Base-by-base conservation (phyloP, 2,797 vertebrate genomes). In the Pyrocephalus nanus region DNA sequence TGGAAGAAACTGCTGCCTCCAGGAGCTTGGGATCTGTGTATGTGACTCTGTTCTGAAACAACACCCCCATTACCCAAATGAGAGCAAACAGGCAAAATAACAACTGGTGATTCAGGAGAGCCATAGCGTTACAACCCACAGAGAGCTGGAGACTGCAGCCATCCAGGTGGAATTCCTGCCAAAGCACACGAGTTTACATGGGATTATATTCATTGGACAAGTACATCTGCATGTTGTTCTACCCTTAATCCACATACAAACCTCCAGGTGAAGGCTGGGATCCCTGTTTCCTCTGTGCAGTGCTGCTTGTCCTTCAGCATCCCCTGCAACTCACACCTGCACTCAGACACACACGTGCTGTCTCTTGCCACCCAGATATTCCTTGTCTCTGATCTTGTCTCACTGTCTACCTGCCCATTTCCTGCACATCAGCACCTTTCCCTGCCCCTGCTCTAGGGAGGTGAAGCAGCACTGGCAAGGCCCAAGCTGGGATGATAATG, bases 1-100 rank as follows among this genome's bases (percentile, higher is more conserved):
- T 91, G 84, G 72, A 93, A 86, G 94, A 93, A 91, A 78, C 6
- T 18, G 14, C 72, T 88, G 85, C 79, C 66, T 74, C 47, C 73
- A 83, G 84, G 81, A 96, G 61, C 62, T 11, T 25, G 66, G 57
- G 51, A 81, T 71, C 76, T 90, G 86, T 36, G 25, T 11, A 3
- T 61, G 42, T 65, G 88, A 77, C 69, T 73, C 55, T 61, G 4
- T 34, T 74, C 50, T 48, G 78, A 77, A 86, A 67, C 47, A 85
- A 4, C 7, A 45, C 3, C 69, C 43, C 5, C 53, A 62, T 9
- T 9, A 47, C n/a, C 25, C 58, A 53, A 79, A 51, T n/a, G 67
- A 15, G 17, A 85, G 34, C 6, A 72, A 88, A 82, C 34, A 42
- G 76, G 67, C 11, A 10, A 62, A 87, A 45, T 11, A 92, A 38